These are phyloP conservation scores for Micronycteris hirsuta DNA, from an alignment of 2,113 vertebrate species.

Conservation along the genomic window DNA sequence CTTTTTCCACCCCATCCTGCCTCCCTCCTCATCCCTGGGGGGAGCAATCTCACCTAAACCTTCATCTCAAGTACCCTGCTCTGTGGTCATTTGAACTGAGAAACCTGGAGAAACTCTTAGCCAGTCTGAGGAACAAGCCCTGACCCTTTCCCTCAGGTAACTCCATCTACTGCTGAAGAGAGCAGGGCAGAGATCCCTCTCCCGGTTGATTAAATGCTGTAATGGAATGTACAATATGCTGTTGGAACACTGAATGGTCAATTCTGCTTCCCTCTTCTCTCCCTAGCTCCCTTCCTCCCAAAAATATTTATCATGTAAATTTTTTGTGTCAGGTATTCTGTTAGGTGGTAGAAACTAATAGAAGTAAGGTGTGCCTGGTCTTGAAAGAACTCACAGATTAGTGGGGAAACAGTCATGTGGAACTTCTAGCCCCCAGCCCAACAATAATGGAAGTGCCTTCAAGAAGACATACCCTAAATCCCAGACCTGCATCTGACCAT, in stretches of 20 bases:
- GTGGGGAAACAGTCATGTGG: neutral
- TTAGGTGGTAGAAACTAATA: neutral
- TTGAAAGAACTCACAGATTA: neutral
- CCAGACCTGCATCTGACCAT: neutral
- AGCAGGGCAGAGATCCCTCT: neutral
- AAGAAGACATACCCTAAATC: too few species aligned
- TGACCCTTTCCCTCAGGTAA: neutral
- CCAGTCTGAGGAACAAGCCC: neutral
- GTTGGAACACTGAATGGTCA: neutral
- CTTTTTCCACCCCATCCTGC: neutral
- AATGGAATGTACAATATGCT: rapidly evolving
- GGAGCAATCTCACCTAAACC: neutral
- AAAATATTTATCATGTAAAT: neutral
- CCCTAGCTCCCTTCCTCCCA: neutral
- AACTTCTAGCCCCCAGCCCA: neutral
- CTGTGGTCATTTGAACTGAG: neutral
- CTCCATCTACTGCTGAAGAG: neutral
- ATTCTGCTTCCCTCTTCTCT: neutral
- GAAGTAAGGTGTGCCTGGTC: neutral
- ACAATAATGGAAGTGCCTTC: neutral
- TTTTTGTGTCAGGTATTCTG: neutral
- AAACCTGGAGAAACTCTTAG: neutral
- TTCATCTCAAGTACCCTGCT: neutral
- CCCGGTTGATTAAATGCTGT: neutral
- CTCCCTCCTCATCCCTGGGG: neutral